Base-by-base conservation (phyloP, 2,113 vertebrate genomes). In the Gymnarchus niloticus region DNA sequence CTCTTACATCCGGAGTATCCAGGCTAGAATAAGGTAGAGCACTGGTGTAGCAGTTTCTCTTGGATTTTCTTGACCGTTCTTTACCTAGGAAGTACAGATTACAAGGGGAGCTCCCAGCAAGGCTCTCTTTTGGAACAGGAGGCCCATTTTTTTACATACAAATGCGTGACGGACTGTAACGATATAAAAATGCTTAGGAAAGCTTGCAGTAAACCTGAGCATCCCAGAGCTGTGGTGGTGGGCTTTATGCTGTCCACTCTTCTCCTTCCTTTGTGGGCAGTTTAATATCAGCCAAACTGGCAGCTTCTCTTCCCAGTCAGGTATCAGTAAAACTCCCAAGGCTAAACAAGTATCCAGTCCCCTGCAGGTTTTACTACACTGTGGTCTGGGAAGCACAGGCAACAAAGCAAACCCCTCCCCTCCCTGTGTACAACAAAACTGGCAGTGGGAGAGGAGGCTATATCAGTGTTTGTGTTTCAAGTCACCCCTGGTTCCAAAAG, bases 81-180 rank as follows among this genome's bases (percentile, higher is more conserved):
- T 44, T 73, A 37, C 57, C 48, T 52, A 85, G 84, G 65, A 76
- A 85, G 84, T 41, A 48, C 28, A 48, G 12, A 28, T 37, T 77
- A 44, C 3, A 7, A 37, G 83, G 84, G 65, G 52, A 52, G 84
- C 48, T 85, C 84, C 84, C 84, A 46, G n/a, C 37, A 3, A 0
- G 1, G 8, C 33, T 57, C 17, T 19, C 33, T 41, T 21, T 46
- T 12, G 25, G 84, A 51, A 80, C 5, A 0, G 14, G 49, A 48
- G 14, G 23, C 73, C 73, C 54, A 57, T 80, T 46, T 56, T 85
- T 48, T 37, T 33, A 73, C 65, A 73, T n/a, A n/a, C n/a, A n/a
- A n/a, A n/a, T n/a, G n/a, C n/a, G n/a, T n/a, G n/a, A n/a, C n/a
- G n/a, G n/a, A n/a, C n/a, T n/a, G n/a, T n/a, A 28, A 41, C 28